phyloP scores from a whole-genome alignment of 2,113 vertebrate genomes.

The Ochotona curzoniae region DNA sequence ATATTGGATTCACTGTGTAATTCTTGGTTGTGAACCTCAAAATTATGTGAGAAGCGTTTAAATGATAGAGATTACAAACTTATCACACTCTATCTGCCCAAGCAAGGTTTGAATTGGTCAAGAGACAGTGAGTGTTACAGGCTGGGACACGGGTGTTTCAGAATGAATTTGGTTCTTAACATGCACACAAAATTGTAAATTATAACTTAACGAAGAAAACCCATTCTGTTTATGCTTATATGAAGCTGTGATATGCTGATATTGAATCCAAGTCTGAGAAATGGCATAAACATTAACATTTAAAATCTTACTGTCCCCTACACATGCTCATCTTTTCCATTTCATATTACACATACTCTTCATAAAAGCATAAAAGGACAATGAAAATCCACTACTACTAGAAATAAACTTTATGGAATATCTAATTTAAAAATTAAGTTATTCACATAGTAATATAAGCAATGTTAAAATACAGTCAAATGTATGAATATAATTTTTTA shows the following conservation, averaged over 20 bases:
- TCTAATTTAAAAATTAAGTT: not conserved
- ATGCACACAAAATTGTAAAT: not conserved
- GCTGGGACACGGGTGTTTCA: not conserved
- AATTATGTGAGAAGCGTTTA: not conserved
- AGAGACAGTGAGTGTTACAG: not conserved
- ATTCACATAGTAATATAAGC: not conserved
- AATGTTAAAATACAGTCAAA: not conserved
- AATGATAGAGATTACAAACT: not conserved
- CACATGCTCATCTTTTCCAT: not conserved
- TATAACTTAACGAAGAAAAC: not conserved
- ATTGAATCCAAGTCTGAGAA: constrained; percentile 1
- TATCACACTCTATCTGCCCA: not conserved
- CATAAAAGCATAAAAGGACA: not conserved
- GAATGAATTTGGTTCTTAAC: not conserved
- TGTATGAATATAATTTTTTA: not conserved
- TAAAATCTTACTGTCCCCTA: not conserved
- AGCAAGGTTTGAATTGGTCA: not conserved
- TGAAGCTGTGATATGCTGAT: not conserved
- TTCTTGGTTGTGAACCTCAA: not conserved
- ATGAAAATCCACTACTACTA: not conserved
- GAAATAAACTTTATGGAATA: constrained; percentile 2
- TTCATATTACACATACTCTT: not conserved
- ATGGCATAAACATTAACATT: not conserved
- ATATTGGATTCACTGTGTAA: not conserved
- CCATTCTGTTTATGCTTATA: not conserved